A percentile compares a stretch with the other conserved stretches of the same genome.
phyloP scores from a whole-genome alignment of 1,140 invertebrate species.

The Papilio polyxenes region DNA sequence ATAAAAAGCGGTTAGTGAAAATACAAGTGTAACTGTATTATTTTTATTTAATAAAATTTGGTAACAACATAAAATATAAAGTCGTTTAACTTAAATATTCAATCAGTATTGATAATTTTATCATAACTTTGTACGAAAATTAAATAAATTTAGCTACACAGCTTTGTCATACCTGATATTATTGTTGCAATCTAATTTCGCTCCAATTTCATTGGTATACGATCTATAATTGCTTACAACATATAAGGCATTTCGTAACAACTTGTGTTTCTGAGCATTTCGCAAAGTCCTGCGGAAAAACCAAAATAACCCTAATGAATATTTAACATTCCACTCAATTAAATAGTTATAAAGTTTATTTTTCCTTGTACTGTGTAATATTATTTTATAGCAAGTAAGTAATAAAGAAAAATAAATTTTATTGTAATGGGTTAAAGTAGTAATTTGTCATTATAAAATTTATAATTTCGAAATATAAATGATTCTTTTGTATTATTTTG shows the following conservation, averaged over 20 bases:
- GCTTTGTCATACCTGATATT: not conserved
- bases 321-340: slow-evolving; percentile 14
- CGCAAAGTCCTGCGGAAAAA: slow-evolving; percentile 36
- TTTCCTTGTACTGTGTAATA: slow-evolving; percentile 26
- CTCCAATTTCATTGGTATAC: not conserved
- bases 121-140: not conserved
- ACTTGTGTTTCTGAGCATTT: not conserved
- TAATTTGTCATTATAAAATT: not conserved
- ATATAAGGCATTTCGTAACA: not conserved
- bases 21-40: no score
- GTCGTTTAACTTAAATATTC: not conserved
- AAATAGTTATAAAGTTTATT: slow-evolving; percentile 26
- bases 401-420: not conserved
- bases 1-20: no score
- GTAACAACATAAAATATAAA: not conserved
- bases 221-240: not conserved
- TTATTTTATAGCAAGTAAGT: not conserved
- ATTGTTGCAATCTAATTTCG: not conserved
- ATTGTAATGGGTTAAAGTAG: not conserved
- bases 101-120: not conserved
- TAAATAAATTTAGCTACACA: not conserved
- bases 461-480: not conserved
- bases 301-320: slow-evolving; percentile 32
- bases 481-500: not conserved
- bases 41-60: no score